These are phyloP conservation scores for Chascanopsetta lugubris DNA, from an alignment of 2,113 vertebrate species.

Conservation along the genomic window DNA sequence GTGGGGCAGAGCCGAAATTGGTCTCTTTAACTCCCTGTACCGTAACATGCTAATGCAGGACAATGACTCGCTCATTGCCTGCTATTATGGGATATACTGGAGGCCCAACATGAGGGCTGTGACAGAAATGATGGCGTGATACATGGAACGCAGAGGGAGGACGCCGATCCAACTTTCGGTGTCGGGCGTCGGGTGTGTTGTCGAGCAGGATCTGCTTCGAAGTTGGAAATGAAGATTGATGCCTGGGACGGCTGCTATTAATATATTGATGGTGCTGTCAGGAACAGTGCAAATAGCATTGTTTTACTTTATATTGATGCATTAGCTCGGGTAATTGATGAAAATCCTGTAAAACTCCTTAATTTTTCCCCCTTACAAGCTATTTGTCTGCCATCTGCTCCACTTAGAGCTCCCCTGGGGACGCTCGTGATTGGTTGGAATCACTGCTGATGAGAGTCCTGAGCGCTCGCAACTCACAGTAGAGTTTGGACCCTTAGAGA, in stretches of 20 bases:
- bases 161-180: slow-evolving; percentile 20
- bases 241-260: slow-evolving; percentile 59
- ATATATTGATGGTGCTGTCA: slow-evolving; percentile 80
- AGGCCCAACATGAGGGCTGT: slow-evolving; percentile 48
- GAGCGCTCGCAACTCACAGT: slow-evolving; percentile 27
- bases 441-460: slow-evolving; percentile 81
- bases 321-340: slow-evolving; percentile 76
- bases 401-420: slow-evolving; percentile 64
- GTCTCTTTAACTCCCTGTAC: slow-evolving; percentile 67
- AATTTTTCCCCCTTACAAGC: slow-evolving; percentile 54
- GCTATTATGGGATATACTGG: slow-evolving; percentile 58
- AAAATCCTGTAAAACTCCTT: slow-evolving; percentile 70
- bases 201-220: slow-evolving; percentile 35
- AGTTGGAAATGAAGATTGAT: slow-evolving; percentile 74
- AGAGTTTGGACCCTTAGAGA: slow-evolving; percentile 12
- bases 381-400: slow-evolving; percentile 78
- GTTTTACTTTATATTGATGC: slow-evolving; percentile 66
- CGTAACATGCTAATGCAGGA: slow-evolving; percentile 74
- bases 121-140: slow-evolving; percentile 55
- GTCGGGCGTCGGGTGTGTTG: slow-evolving; percentile 11
- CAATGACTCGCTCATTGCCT: slow-evolving; percentile 69
- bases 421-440: slow-evolving; percentile 69
- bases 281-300: slow-evolving; percentile 64
- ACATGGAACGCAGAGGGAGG: slow-evolving; percentile 22
- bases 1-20: slow-evolving; percentile 66